Conservation (phyloP, 2,888 invertebrate genomes). For the Ischnura elegans region DNA sequence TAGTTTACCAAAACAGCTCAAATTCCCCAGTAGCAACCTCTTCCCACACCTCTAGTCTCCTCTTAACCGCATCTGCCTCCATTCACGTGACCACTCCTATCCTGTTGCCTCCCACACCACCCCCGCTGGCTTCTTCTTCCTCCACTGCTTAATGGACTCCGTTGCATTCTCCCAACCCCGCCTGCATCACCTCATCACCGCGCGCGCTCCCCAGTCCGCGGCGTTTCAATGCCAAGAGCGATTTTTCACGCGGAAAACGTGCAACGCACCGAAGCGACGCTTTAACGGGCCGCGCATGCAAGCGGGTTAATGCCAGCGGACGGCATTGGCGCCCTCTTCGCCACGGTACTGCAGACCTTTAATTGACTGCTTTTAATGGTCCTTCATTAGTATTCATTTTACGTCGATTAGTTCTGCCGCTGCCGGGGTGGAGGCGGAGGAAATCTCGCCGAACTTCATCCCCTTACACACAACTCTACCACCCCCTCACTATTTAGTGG, state of each 20-base stretch:
- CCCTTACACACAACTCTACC: neutral
- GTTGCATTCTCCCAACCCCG: neutral
- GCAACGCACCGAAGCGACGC: slow-evolving; percentile 16
- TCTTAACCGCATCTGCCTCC: neutral
- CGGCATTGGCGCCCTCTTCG: neutral
- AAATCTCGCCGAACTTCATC: slow-evolving; percentile 65
- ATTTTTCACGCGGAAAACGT: neutral
- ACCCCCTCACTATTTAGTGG: neutral
- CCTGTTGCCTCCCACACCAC: neutral
- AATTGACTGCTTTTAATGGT: neutral
- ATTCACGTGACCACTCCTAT: no score
- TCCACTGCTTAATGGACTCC: neutral
- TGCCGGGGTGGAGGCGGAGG: neutral
- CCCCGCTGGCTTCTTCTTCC: neutral
- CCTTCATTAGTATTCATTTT: slow-evolving; percentile 27
- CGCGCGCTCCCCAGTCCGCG: neutral
- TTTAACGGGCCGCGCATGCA: slow-evolving; percentile 8
- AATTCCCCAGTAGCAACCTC: no score
- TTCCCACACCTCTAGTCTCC: neutral
- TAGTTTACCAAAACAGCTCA: no score
- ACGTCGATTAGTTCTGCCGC: slow-evolving; percentile 20
- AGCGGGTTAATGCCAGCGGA: neutral
- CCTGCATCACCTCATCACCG: no score
- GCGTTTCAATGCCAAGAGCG: neutral
- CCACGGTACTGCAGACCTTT: neutral